Conservation (phyloP, 2,797 vertebrate genomes). For the Dendrocincla tyrannina region DNA sequence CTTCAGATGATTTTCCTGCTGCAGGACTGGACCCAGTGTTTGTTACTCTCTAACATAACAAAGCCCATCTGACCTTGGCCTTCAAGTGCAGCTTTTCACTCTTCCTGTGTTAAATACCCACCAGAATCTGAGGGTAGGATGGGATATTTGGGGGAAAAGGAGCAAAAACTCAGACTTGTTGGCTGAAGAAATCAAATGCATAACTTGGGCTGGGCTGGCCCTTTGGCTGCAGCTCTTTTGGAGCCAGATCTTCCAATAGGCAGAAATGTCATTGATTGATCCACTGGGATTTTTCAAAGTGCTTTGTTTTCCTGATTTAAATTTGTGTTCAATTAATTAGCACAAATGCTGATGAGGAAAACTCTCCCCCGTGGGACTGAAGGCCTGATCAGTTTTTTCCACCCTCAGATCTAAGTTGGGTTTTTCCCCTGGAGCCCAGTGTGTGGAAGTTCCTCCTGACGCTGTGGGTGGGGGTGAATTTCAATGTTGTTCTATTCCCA, state of each 20-base stretch:
- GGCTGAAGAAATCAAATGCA: background rate
- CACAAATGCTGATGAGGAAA: background rate
- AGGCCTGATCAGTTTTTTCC: fast-evolving
- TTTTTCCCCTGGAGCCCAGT: fast-evolving
- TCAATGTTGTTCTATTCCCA: fast-evolving
- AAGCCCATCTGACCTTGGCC: background rate
- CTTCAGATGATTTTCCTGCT: background rate
- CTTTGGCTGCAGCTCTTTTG: background rate
- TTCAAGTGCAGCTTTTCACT: background rate
- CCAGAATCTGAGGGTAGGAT: background rate
- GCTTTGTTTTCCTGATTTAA: fast-evolving
- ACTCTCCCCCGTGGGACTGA: fast-evolving
- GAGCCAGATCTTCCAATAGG: background rate
- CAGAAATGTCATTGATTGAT: background rate
- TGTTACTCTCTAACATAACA: background rate
- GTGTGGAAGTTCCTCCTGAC: fast-evolving
- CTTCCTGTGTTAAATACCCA: background rate
- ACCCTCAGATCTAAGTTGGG: fast-evolving
- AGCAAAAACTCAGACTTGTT: background rate
- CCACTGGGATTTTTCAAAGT: fast-evolving
- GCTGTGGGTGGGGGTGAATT: fast-evolving
- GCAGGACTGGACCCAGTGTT: background rate
- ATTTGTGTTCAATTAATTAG: background rate
- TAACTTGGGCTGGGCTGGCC: background rate
- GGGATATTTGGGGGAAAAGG: background rate